Evolutionary conservation across 1,140 invertebrate genomes (phyloP).

Genomic region (Parasteatoda tepidariorum): DNA sequence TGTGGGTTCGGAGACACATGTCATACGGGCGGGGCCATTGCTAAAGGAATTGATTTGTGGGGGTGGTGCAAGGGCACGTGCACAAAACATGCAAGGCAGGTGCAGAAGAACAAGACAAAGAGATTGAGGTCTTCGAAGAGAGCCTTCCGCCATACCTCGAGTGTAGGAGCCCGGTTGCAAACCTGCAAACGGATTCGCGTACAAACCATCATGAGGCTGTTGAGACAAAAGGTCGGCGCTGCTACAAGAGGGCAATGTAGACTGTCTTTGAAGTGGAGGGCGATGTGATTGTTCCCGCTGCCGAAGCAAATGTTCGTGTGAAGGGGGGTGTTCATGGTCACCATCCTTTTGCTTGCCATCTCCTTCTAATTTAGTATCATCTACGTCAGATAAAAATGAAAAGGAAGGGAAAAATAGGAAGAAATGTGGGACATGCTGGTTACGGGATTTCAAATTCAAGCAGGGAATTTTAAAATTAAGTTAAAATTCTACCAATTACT

Average conservation of each 20-base stretch:
- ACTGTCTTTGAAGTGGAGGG: slow-evolving; percentile 41
- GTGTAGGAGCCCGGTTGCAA: slow-evolving; percentile 39
- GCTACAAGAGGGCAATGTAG: slow-evolving; percentile 44
- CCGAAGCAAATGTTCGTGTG: neutral
- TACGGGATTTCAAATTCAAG: neutral
- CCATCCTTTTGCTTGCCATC: neutral
- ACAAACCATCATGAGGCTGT: slow-evolving; percentile 7
- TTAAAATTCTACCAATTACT: neutral
- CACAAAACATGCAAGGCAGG: slow-evolving; percentile 58
- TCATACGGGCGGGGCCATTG: slow-evolving; percentile 30
- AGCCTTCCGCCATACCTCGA: slow-evolving; percentile 30
- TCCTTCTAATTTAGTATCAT: slow-evolving; percentile 45
- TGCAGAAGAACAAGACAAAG: slow-evolving; percentile 56
- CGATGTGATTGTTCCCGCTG: slow-evolving; percentile 8
- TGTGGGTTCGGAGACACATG: slow-evolving; percentile 51
- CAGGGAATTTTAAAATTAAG: neutral
- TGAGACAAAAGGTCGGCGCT: slow-evolving; percentile 11
- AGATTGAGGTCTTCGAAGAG: slow-evolving; percentile 37
- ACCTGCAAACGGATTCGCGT: slow-evolving; percentile 35
- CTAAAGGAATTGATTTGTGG: slow-evolving; percentile 35
- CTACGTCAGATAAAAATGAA: slow-evolving; percentile 23
- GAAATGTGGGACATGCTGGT: slow-evolving; percentile 11
- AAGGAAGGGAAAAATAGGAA: slow-evolving; percentile 18
- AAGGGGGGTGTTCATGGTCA: neutral
- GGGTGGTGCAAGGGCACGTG: slow-evolving; percentile 53